These are phyloP conservation scores for Solenopsis fugax DNA, from an alignment of 1,140 invertebrate genomes.

Conservation along the genomic window DNA sequence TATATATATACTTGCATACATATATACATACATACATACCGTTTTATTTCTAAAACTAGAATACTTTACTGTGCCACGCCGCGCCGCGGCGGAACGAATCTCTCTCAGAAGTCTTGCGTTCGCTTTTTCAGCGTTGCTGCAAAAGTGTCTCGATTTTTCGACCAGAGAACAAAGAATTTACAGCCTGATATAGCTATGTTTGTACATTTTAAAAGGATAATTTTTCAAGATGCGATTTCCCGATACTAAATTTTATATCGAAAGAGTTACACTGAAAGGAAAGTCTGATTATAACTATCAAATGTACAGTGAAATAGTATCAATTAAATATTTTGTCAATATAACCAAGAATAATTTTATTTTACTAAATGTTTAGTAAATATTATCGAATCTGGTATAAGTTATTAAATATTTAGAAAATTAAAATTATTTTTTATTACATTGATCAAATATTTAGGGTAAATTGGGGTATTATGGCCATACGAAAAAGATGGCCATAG, in stretches of 20 bases:
- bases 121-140: neutral
- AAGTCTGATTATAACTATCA: no score
- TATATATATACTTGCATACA: neutral
- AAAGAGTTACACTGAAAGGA: neutral
- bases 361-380: no score
- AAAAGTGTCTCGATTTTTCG: neutral
- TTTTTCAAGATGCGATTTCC: neutral
- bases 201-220: neutral
- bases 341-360: no score
- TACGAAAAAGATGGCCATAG: no score
- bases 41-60: constrained; percentile 71
- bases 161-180: neutral
- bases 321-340: no score
- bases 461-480: no score
- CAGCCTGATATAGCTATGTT: neutral
- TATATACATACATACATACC: neutral
- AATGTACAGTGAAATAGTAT: no score
- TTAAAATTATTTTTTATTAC: no score
- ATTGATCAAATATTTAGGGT: no score
- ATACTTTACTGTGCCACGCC: constrained; percentile 9
- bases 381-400: no score
- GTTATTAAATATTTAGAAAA: no score
- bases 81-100: constrained; percentile 36
- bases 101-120: constrained; percentile 8
- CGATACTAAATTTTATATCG: neutral